Percentiles rank a stretch among this genome's conserved stretches.
phyloP scores from a whole-genome alignment of 2,888 invertebrate species.

The Carpatolechia fugitivella region DNA sequence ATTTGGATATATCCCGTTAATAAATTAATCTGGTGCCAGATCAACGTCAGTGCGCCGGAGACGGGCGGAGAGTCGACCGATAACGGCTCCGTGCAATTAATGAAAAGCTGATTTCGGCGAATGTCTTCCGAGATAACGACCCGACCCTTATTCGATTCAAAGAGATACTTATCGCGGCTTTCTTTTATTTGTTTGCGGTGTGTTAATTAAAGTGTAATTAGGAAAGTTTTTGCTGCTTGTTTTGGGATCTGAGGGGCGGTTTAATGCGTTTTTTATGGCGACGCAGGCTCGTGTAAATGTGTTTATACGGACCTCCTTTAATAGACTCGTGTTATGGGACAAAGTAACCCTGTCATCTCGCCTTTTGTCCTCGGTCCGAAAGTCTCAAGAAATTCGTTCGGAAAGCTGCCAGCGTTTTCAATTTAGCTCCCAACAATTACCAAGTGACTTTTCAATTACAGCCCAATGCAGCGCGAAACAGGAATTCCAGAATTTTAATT shows the following conservation, averaged over 20 bases:
- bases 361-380: background rate
- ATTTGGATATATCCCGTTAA: constrained; percentile 35
- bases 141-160: constrained; percentile 47
- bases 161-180: constrained; percentile 48
- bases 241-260: background rate
- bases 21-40: constrained; percentile 70
- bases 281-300: constrained; percentile 4
- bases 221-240: constrained; percentile 14
- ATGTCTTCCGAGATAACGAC: constrained; percentile 54
- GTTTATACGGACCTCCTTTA: background rate
- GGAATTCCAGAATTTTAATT: constrained; percentile 50
- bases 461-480: constrained; percentile 6
- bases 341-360: background rate
- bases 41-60: constrained; percentile 60
- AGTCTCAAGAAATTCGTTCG: background rate
- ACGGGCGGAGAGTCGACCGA: constrained; percentile 23
- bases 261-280: constrained; percentile 12
- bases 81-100: constrained; percentile 65
- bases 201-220: constrained; percentile 49
- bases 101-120: constrained; percentile 65
- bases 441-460: constrained; percentile 4
- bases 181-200: constrained; percentile 40
- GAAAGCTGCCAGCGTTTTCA: background rate
- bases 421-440: background rate
- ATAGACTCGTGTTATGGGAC: background rate